Conservation (phyloP, 2,888 invertebrate genomes). For the Leptopterna dolabrata region DNA sequence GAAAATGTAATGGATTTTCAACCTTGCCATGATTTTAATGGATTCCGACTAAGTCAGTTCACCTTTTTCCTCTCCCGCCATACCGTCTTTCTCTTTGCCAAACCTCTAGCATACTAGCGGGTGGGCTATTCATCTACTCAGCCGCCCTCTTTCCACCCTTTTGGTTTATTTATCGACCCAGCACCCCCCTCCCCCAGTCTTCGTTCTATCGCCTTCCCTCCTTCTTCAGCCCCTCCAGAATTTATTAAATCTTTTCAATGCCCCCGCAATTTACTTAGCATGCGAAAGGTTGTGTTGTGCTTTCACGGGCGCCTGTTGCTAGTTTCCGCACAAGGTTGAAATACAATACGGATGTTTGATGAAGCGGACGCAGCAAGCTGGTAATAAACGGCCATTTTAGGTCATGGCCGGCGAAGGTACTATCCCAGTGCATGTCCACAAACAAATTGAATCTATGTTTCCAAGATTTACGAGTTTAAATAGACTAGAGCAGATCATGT, state of each 20-base stretch:
- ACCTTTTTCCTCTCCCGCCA: background rate
- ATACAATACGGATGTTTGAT: too few species aligned
- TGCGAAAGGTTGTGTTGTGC: background rate
- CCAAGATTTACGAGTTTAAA: too few species aligned
- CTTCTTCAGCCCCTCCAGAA: background rate
- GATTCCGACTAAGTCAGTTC: background rate
- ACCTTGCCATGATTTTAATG: constrained; percentile 5
- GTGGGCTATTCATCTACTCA: constrained; percentile 18
- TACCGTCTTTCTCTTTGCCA: constrained; percentile 16
- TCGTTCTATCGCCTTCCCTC: background rate
- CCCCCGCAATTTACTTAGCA: background rate
- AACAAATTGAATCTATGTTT: too few species aligned
- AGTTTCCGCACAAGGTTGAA: too few species aligned
- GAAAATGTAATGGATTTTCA: background rate
- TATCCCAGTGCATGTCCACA: too few species aligned
- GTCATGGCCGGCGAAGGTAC: too few species aligned
- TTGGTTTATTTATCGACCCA: constrained; percentile 27
- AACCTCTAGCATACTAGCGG: background rate
- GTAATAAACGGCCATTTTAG: too few species aligned
- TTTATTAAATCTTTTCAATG: constrained; percentile 21
- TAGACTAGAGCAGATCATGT: too few species aligned
- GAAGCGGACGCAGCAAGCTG: too few species aligned
- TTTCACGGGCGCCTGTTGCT: background rate
- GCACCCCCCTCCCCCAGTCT: background rate
- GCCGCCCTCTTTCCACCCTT: background rate